Evolutionary conservation across 2,797 vertebrate species (phyloP).

Genomic region (Rhincodon typus): DNA sequence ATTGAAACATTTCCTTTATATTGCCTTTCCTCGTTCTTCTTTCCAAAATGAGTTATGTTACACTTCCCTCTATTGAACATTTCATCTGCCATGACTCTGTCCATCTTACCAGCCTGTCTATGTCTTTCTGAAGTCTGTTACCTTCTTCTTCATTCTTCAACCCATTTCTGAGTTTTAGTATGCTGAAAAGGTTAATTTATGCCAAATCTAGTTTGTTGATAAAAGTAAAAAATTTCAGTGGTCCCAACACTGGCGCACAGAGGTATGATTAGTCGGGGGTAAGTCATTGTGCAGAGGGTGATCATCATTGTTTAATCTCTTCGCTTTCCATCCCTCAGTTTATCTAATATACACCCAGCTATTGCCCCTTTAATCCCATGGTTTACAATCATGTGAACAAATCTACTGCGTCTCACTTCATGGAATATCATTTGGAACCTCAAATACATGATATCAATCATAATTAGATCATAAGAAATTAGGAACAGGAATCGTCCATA

Average conservation of each 20-base stretch:
- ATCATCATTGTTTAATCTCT: neutral
- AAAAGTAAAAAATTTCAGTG: neutral
- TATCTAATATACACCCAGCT: neutral
- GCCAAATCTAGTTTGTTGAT: neutral
- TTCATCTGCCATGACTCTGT: neutral
- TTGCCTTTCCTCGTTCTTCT: neutral
- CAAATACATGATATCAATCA: neutral
- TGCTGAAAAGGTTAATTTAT: no score
- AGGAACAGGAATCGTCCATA: neutral
- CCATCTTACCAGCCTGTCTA: neutral
- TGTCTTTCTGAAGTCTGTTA: neutral
- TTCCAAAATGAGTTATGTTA: neutral
- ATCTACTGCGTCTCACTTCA: neutral
- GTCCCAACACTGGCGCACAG: neutral
- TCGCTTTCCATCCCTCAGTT: neutral
- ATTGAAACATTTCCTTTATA: neutral
- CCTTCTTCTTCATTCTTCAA: neutral
- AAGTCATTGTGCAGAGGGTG: no score
- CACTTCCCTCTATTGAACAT: neutral
- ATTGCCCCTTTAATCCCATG: neutral
- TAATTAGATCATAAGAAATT: neutral
- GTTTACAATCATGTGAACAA: neutral
- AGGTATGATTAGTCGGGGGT: neutral
- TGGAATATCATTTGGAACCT: neutral
- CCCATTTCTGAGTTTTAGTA: neutral